Base-by-base conservation (phyloP, 2,888 invertebrate species). In the Acholoe squamosa region DNA sequence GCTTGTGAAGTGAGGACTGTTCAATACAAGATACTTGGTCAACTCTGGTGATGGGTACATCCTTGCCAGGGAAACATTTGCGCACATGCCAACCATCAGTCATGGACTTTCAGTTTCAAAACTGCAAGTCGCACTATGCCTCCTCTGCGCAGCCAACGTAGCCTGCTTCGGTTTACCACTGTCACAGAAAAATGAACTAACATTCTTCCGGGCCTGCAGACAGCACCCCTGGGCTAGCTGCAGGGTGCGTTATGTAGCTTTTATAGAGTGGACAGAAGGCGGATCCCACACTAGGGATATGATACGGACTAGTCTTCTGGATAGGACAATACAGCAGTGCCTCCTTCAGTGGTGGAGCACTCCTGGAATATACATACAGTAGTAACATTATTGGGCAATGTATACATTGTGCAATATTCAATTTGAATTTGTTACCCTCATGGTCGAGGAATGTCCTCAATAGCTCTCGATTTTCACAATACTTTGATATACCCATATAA, bases 281-380 rank as follows among this genome's bases (percentile, higher is more conserved):
- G 89, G 98, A 98, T 93, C 97, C 97, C 93, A 97, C 97, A 94
- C 98, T 98, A 91, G 98, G 98, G 94, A 91, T 91, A 76, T 31
- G 51, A 67, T 80, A 91, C 89, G 84, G 89, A 28, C 76, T 61
- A n/a, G 91, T 76, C 80, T 91, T 91, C 90, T 91, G 90, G 25
- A 97, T 96, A 97, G 97, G 94, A 96, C 93, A 84, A 93, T 96
- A 94, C 96, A 96, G 61, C 33, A 90, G 94, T 12, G 89, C 76
- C 89, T 89, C 89, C 89, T 89, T 77, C 67, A 84, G 25, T 0
- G 86, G 80, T 33, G 96, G 92, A 96, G 96, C 94, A 90, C 90
- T 61, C 96, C 95, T 94, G 96, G 91, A 67, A 88, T 7, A 34
- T 28, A 61, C 5, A 25, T 19, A 61, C 10, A 61, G 14, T 61